Percentiles rank a stretch among this genome's conserved stretches.
Evolutionary conservation across 2,888 invertebrate genomes (phyloP).

Genomic region (Buathra laborator): DNA sequence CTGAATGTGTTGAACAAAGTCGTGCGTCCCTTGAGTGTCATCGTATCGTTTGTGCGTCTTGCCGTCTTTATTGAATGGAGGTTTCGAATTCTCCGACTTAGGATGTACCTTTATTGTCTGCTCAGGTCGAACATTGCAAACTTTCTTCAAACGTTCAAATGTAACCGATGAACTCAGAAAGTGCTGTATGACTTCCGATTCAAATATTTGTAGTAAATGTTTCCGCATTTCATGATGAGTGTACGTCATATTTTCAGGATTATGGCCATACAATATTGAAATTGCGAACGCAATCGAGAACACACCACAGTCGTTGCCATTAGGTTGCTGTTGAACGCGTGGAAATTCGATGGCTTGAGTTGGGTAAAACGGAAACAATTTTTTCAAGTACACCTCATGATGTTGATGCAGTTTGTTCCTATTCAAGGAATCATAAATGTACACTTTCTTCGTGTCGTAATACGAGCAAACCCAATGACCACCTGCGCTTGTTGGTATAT

Average conservation of each 20-base stretch:
- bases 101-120: background rate
- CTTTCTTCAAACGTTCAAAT: background rate
- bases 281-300: slow-evolving; percentile 49
- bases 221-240: slow-evolving; percentile 10
- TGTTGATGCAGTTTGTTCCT: slow-evolving; percentile 8
- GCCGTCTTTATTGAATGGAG: background rate
- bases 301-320: slow-evolving; percentile 38
- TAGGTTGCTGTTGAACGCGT: slow-evolving; percentile 37
- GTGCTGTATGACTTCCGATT: slow-evolving; percentile 24
- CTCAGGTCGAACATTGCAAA: background rate
- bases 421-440: slow-evolving; percentile 32
- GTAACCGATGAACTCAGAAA: slow-evolving; percentile 20
- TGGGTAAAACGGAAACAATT: slow-evolving; percentile 21
- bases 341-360: slow-evolving; percentile 11
- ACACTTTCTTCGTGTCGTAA: slow-evolving; percentile 5
- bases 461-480: slow-evolving; percentile 29
- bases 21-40: background rate
- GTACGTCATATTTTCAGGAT: slow-evolving; percentile 33
- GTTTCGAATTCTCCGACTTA: background rate
- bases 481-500: background rate
- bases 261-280: slow-evolving; percentile 43
- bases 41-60: too few species aligned
- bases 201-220: slow-evolving; percentile 36
- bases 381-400: slow-evolving; percentile 16
- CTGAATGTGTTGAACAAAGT: background rate